Evolutionary conservation across 2,113 vertebrate species (phyloP), one percentile per base, ranked within the genome.

Genomic region (Galbula dea): DNA sequence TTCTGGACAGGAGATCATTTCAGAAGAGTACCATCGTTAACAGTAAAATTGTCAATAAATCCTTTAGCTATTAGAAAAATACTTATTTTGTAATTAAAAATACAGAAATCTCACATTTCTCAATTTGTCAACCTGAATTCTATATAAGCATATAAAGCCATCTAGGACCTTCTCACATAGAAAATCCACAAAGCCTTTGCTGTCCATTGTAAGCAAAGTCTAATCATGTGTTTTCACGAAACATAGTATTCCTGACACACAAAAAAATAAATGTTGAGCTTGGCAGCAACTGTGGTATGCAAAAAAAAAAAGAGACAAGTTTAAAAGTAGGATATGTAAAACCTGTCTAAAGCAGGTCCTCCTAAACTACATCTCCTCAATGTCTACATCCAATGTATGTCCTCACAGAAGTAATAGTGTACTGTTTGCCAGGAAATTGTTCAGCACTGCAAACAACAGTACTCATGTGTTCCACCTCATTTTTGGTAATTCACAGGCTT

Each of bases 181-280:
- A 94, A 95, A 95, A 89, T 85, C 83, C 81, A 86, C 69, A 79
- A 88, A 93, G 79, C 84, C 91, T 93, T 96, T 96, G 77, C 37
- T 79, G 91, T 92, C 79, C 71, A 88, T 91, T 82, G 69, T 91
- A 90, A 95, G 88, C 91, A 81, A 94, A 86, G 89, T 93, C 74
- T 96, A 94, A 69, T 21, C 74, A 83, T 49, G 43, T 52, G 51
- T 62, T 91, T 89, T 75, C 83, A 95, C 87, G 73, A 95, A 93
- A 88, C 46, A 41, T 3, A 62, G 16, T 71, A 55, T 52, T 77
- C 30, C 32, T 85, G 49, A 82, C 41, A 75, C 8, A 62, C 36
- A n/a, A 7, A 51, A 30, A 66, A 41, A 69, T 46, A 34, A 17
- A 57, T 7, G 7, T 65, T 34, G 55, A 76, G 58, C 34, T 74